Evolutionary conservation across 1,140 invertebrate genomes (phyloP), one percentile per base, ranked within the genome.

Genomic region (Platorchestia sp.): DNA sequence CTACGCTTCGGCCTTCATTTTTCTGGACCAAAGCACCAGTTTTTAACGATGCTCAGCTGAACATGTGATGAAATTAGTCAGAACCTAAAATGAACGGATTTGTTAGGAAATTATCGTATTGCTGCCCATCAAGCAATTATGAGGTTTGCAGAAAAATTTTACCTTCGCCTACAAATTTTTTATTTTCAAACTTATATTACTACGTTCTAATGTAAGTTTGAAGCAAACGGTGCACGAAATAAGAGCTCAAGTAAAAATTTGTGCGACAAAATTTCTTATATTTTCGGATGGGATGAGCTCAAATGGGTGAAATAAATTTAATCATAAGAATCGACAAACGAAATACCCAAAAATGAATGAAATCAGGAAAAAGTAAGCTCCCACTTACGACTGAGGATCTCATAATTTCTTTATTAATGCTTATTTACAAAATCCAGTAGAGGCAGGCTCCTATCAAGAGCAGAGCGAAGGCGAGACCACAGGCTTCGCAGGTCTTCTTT

Each of bases 401-500:
- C 59, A 75, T 75, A 75, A 75, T 75, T 27, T 27, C 59, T 22
- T 75, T 75, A 75, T 75, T 75, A 36, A 75, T 75, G 36, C 36
- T 75, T 75, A 75, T 75, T 75, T 27, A 3, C 59, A 75, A 27
- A 75, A 75, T 36, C 59, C 59, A 3, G 59, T 1, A 75, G 36
- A 75, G 27, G 59, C 27, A 75, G 59, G 1, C 59, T 75, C 36
- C 59, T 75, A 75, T 75, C 27, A 75, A 75, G 43, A 89, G 87
- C 5, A 89, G 41, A 44, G n/a, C 87, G 43, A 41, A 40, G 43
- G 14, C 43, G 45, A 44, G 44, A 45, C 22, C 43, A 41, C 41
- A 93, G 45, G 91, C 45, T 44, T 40, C 45, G 91, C 91, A 93
- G 91, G 43, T 93, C 91, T 93, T 45, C 91, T 93, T 93, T 93